phyloP scores from a whole-genome alignment of 2,888 invertebrate species.

The Carpatolechia fugitivella region DNA sequence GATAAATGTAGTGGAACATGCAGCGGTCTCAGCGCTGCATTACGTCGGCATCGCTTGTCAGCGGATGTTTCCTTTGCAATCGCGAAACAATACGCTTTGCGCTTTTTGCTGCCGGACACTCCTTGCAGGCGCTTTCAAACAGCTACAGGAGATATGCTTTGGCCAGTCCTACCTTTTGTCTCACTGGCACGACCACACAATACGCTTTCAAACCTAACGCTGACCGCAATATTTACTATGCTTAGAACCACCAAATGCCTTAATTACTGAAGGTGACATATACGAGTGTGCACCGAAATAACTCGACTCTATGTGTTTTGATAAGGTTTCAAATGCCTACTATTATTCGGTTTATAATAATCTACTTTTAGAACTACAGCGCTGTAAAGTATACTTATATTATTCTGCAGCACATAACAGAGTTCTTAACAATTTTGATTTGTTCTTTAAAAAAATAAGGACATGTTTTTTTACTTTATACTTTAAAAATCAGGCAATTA shows the following conservation, averaged over 20 bases:
- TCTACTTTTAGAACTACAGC: too few relatives aligned
- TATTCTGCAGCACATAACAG: too few relatives aligned
- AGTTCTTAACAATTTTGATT: too few relatives aligned
- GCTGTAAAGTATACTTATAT: too few relatives aligned
- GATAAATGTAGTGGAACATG: too few relatives aligned
- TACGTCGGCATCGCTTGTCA: constrained; percentile 50
- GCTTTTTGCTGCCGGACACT: constrained; percentile 62
- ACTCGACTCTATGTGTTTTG: not conserved
- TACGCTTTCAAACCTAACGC: constrained; percentile 27
- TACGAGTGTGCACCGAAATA: not conserved
- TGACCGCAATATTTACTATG: constrained; percentile 16
- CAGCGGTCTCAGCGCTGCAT: constrained; percentile 64
- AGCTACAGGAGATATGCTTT: constrained; percentile 54
- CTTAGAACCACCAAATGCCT: not conserved
- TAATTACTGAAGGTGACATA: not conserved
- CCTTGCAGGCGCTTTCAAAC: constrained; percentile 53
- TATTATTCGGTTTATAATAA: too few relatives aligned
- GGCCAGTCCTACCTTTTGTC: constrained; percentile 36
- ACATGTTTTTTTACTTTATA: too few relatives aligned
- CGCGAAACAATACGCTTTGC: constrained; percentile 65
- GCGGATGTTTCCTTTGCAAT: constrained; percentile 53
- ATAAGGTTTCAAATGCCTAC: too few relatives aligned
- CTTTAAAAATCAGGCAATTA: too few relatives aligned
- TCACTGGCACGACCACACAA: constrained; percentile 24
- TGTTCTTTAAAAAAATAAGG: too few relatives aligned